phyloP scores from a whole-genome alignment of 2,113 vertebrate genomes.

The Cebidichthys violaceus region DNA sequence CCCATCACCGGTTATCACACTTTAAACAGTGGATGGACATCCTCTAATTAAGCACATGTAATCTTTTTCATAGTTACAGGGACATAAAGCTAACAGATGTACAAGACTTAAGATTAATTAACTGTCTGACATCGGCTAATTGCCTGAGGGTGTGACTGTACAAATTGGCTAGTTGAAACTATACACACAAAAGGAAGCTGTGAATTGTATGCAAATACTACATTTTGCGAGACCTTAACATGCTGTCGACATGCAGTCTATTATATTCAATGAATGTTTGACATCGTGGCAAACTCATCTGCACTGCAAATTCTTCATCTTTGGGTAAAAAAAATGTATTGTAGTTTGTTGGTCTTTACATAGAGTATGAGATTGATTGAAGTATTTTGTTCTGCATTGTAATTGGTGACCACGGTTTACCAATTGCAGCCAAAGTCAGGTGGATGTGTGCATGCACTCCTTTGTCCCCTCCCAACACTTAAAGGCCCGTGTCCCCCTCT shows the following conservation, averaged over 20 bases:
- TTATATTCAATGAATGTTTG: background rate
- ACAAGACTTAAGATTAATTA: background rate
- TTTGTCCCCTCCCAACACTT: slow-evolving; percentile 35
- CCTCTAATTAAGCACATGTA: background rate
- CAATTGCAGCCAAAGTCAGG: slow-evolving; percentile 1
- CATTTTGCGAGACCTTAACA: background rate
- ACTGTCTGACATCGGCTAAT: background rate
- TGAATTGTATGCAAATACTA: background rate
- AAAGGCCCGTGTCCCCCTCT: slow-evolving; percentile 31
- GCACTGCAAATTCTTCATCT: background rate
- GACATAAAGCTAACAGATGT: background rate
- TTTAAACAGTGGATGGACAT: background rate
- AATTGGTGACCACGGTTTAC: background rate
- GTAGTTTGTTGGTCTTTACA: background rate
- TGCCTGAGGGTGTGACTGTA: background rate
- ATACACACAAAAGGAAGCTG: background rate
- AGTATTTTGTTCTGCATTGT: background rate
- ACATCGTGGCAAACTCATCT: background rate
- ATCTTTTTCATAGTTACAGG: background rate
- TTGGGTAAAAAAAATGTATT: background rate
- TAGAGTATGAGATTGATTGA: background rate
- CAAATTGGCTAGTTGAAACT: background rate
- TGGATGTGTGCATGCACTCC: background rate
- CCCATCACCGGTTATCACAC: background rate
- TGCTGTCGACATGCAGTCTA: background rate